A percentile compares a stretch with the other conserved stretches of the same genome.
Evolutionary conservation across 2,113 vertebrate genomes (phyloP).

Genomic region (Siniperca chuatsi): DNA sequence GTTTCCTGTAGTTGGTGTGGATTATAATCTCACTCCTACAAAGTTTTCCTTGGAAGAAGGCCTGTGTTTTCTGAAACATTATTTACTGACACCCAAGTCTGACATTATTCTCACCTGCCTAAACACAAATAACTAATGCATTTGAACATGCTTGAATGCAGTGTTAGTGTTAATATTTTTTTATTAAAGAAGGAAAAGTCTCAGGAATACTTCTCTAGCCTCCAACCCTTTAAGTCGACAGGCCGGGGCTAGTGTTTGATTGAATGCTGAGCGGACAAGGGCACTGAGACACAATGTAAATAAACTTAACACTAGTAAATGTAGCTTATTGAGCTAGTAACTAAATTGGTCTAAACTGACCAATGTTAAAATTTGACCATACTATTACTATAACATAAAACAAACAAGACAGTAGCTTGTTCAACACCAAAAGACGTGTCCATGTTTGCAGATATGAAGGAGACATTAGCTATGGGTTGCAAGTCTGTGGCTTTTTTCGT

Average conservation of each 20-base stretch:
- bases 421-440: not conserved
- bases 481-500: not conserved
- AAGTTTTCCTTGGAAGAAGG: slow-evolving; percentile 3
- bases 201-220: not conserved
- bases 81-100: not conserved
- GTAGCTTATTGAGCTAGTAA: not conserved
- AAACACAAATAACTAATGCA: not conserved
- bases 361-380: not conserved
- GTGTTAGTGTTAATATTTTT: not conserved
- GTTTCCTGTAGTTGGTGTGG: slow-evolving; percentile 26
- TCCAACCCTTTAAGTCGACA: not conserved
- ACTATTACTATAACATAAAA: not conserved
- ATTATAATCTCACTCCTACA: slow-evolving; percentile 35
- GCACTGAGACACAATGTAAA: too few species aligned
- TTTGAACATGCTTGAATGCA: not conserved
- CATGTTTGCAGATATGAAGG: not conserved
- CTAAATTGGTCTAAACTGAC: not conserved
- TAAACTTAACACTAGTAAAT: not conserved
- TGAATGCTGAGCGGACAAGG: not conserved
- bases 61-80: slow-evolving; percentile 12
- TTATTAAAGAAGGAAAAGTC: not conserved
- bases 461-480: not conserved
- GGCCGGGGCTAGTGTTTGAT: not conserved
- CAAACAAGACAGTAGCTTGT: not conserved
- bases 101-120: slow-evolving; percentile 9